Evolutionary conservation across 2,797 vertebrate species (phyloP).

Genomic region (Chaunax sp.): DNA sequence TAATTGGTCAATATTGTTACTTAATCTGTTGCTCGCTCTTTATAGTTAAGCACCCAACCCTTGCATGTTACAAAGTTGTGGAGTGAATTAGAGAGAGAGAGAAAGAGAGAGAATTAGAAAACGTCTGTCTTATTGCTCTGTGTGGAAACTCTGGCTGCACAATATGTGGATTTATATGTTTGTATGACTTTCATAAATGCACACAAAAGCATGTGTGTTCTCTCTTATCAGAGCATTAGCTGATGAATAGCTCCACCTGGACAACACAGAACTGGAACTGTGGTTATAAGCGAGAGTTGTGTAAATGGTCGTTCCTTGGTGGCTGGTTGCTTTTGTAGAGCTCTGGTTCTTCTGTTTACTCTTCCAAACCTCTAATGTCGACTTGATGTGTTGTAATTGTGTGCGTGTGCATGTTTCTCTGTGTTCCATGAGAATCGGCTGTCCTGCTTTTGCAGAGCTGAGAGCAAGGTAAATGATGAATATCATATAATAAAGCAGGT

Average conservation of each 20-base stretch:
- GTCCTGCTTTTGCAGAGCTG: constrained; percentile 44
- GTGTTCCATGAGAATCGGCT: constrained; percentile 24
- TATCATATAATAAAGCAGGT: constrained; percentile 24
- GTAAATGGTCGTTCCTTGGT: constrained; percentile 63
- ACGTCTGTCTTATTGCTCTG: constrained; percentile 3
- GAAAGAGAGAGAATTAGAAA: background rate
- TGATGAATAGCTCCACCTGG: constrained; percentile 64
- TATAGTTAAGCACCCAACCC: background rate
- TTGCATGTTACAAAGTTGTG: constrained; percentile 5
- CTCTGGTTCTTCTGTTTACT: constrained; percentile 54
- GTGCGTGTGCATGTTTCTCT: constrained; percentile 16
- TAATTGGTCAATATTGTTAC: background rate
- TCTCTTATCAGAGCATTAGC: constrained; percentile 71
- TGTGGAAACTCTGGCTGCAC: constrained; percentile 16
- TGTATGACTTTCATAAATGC: constrained; percentile 46
- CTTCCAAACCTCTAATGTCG: constrained; percentile 16
- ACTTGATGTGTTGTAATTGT: background rate
- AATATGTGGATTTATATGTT: constrained; percentile 28
- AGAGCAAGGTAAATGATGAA: constrained; percentile 49
- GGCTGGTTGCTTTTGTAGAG: constrained; percentile 50
- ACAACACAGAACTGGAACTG: constrained; percentile 57
- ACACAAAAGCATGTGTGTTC: constrained; percentile 54
- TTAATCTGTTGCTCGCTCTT: background rate
- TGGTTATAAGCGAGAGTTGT: constrained; percentile 42
- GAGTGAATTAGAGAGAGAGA: background rate